Conservation (phyloP, 2,113 vertebrate species). For the Rhegmatorhina hoffmannsi region DNA sequence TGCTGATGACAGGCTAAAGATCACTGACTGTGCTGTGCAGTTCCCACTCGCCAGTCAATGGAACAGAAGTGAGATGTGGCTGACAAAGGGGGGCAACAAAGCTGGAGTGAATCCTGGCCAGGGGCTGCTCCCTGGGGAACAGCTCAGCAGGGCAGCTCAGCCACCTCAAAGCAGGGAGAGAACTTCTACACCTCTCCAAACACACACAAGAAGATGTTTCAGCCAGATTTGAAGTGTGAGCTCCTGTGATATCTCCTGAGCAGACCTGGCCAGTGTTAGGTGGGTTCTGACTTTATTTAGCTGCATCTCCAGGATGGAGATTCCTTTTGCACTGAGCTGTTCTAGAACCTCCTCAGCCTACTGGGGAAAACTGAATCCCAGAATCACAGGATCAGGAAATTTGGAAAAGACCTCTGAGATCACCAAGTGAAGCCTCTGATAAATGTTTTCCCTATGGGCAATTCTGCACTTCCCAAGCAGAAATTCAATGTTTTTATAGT, state of each 20-base stretch:
- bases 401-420: neutral
- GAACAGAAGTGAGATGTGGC: neutral
- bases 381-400: neutral
- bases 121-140: neutral
- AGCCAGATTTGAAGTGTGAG: neutral
- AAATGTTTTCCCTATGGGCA: neutral
- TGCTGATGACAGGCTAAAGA: conserved; percentile 23
- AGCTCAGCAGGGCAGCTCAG: neutral
- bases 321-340: neutral
- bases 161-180: neutral
- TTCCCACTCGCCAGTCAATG: neutral
- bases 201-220: neutral
- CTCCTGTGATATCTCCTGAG: neutral
- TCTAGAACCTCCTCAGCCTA: neutral
- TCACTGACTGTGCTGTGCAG: neutral
- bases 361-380: neutral
- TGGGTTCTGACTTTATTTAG: neutral
- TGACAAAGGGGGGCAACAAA: neutral
- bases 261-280: neutral
- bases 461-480: neutral
- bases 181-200: neutral
- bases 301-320: neutral
- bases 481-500: neutral
- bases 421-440: neutral
- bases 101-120: neutral